These are phyloP conservation scores for Kryphioiulus occultus DNA, from an alignment of 2,888 invertebrate genomes.

Conservation along the genomic window DNA sequence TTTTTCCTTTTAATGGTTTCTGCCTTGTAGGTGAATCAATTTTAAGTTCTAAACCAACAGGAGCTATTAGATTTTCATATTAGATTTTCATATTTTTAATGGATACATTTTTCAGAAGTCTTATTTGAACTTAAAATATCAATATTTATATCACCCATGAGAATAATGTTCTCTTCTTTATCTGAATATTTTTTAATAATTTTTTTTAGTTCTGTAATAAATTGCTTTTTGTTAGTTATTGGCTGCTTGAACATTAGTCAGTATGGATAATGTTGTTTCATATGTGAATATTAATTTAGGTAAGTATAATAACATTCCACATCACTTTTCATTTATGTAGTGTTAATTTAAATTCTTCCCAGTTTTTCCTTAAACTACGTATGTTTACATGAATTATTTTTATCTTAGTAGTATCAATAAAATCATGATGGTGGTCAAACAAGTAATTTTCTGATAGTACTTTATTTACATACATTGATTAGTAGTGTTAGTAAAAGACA, in stretches of 20 bases:
- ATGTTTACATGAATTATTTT: not conserved
- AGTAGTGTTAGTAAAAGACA: too few species aligned
- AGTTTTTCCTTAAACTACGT: not conserved
- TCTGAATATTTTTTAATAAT: not conserved
- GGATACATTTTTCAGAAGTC: not conserved
- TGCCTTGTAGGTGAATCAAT: not conserved
- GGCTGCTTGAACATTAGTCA: not conserved
- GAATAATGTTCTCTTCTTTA: not conserved
- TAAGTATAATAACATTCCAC: not conserved
- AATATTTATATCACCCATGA: not conserved
- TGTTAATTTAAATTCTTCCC: not conserved
- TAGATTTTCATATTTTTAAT: not conserved
- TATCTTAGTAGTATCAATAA: not conserved
- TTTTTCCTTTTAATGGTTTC: not conserved
- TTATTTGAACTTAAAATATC: not conserved
- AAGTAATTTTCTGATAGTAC: not conserved
- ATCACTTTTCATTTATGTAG: not conserved
- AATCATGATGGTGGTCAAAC: not conserved
- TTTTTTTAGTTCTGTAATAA: not conserved
- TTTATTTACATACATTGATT: too few species aligned
- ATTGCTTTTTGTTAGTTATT: not conserved
- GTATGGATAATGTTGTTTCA: not conserved
- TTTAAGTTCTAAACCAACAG: not conserved
- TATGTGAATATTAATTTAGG: not conserved
- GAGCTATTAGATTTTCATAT: too few species aligned